Conservation (phyloP, 2,888 invertebrate genomes). For the Pheosia gnoma region DNA sequence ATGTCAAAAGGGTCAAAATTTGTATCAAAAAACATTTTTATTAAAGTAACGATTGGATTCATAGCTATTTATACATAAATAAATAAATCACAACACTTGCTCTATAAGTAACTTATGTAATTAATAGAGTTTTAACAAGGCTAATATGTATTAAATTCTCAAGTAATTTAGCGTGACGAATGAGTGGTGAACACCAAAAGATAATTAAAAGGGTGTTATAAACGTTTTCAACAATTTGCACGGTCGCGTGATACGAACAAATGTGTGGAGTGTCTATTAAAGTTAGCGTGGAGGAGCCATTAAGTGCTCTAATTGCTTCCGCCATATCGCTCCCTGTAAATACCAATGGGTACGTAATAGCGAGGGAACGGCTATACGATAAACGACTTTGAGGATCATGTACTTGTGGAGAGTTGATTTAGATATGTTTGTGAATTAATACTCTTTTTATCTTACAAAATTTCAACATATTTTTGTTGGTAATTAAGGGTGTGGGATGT, state of each 20-base stretch:
- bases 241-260: slow-evolving; percentile 1
- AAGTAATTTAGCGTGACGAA: slow-evolving; percentile 1
- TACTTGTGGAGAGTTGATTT: background rate
- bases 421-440: background rate
- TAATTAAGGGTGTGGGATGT: too few relatives aligned
- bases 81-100: too few relatives aligned
- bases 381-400: background rate
- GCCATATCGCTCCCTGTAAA: slow-evolving; percentile 1
- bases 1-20: too few relatives aligned
- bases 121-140: background rate
- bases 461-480: too few relatives aligned
- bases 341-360: background rate
- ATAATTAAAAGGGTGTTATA: background rate
- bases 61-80: too few relatives aligned
- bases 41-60: too few relatives aligned
- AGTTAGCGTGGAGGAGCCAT: slow-evolving; percentile 9
- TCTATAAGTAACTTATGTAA: background rate
- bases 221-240: background rate
- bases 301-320: slow-evolving; percentile 4
- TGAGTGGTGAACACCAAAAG: background rate
- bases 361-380: background rate
- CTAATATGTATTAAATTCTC: background rate
- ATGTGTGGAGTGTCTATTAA: slow-evolving; percentile 7
- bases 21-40: too few relatives aligned
- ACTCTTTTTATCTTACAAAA: too few relatives aligned